Conservation (phyloP, 1,140 invertebrate species). For the Brachionus paranguensis region DNA sequence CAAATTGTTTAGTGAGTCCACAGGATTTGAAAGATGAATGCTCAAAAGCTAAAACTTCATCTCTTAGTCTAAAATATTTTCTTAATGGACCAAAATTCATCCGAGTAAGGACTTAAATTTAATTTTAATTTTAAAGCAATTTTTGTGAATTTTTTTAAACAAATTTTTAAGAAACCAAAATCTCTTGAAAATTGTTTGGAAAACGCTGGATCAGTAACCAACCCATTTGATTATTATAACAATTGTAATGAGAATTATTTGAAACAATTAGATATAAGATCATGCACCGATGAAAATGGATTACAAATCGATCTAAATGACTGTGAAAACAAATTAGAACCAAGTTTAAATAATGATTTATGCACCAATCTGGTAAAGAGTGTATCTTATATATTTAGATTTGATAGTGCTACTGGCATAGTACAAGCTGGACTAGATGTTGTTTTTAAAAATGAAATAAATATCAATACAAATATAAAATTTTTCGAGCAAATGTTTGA, state of each 20-base stretch:
- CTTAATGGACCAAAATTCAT: neutral
- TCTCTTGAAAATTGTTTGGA: neutral
- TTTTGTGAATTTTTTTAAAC: neutral
- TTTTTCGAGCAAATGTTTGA: neutral
- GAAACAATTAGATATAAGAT: neutral
- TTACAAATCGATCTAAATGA: neutral
- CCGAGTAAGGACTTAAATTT: neutral
- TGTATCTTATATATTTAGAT: conserved; percentile 6
- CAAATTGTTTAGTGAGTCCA: neutral
- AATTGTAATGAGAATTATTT: neutral
- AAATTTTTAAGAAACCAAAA: neutral
- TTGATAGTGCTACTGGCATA: neutral
- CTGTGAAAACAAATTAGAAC: neutral
- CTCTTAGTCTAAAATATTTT: conserved; percentile 17
- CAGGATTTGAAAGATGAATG: neutral
- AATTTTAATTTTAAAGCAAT: neutral
- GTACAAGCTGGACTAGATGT: neutral
- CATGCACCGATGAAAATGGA: neutral
- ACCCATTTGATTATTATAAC: neutral
- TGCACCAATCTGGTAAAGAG: neutral
- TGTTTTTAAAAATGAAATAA: neutral
- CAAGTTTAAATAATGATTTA: neutral
- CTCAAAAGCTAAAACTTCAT: neutral
- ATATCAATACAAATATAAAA: neutral
- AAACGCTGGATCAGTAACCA: neutral